Conservation (phyloP, 2,113 vertebrate genomes). For the Steatornis caripensis region DNA sequence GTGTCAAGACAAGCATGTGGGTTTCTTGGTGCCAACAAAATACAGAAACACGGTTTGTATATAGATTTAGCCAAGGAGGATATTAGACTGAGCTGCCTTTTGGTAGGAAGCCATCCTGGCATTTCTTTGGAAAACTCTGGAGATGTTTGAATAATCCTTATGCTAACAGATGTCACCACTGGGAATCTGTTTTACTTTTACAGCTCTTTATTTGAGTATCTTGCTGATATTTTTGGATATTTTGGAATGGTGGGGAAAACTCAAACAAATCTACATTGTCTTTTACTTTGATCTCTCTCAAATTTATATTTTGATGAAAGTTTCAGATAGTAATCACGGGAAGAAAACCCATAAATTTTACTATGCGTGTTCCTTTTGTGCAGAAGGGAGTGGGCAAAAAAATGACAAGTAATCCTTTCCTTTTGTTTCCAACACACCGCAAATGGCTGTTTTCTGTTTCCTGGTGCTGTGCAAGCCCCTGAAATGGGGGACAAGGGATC, state of each 20-base stretch:
- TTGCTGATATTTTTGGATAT: not conserved
- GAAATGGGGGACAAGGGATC: not conserved
- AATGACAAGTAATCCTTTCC: not conserved
- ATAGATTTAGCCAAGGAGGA: not conserved
- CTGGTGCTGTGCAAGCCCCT: not conserved
- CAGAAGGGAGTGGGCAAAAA: not conserved
- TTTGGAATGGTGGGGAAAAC: not conserved
- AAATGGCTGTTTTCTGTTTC: not conserved
- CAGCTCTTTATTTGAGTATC: conserved; percentile 19
- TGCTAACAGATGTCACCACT: conserved; percentile 40
- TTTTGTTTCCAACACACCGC: not conserved
- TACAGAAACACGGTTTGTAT: not conserved
- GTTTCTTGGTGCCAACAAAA: not conserved
- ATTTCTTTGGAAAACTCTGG: conserved; percentile 10
- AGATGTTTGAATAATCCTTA: conserved; percentile 30
- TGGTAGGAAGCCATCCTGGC: conserved; percentile 3
- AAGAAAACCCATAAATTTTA: not conserved
- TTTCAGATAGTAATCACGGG: not conserved
- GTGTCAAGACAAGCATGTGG: not conserved
- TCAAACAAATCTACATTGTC: not conserved
- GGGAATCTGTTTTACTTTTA: conserved; percentile 36
- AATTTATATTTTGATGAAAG: not conserved
- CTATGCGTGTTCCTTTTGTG: not conserved
- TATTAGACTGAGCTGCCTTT: not conserved
- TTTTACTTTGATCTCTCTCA: not conserved